Evolutionary conservation across 2,888 invertebrate genomes (phyloP).

Genomic region (Cetonia aurata): DNA sequence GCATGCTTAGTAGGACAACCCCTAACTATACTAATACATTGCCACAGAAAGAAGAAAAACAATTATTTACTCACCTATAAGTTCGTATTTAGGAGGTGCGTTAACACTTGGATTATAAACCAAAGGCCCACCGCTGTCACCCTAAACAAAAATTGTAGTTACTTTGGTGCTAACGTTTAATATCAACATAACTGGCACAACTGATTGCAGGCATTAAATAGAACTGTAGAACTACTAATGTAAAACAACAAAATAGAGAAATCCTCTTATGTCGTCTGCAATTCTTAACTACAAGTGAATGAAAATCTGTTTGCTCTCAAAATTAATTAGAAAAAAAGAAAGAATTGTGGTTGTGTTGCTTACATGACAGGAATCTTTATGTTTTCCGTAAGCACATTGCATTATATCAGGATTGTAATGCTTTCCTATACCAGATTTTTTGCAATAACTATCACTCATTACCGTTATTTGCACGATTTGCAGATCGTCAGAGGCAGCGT

Average conservation of each 20-base stretch:
- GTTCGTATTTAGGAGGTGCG: constrained; percentile 69
- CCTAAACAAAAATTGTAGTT: constrained; percentile 65
- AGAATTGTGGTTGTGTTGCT: constrained; percentile 39
- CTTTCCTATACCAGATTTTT: constrained; percentile 57
- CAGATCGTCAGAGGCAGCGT: constrained; percentile 67
- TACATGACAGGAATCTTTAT: constrained; percentile 73
- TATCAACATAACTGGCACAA: too few species aligned
- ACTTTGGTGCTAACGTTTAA: too few species aligned
- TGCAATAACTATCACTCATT: constrained; percentile 66
- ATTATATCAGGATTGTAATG: constrained; percentile 68
- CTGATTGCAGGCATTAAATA: too few species aligned
- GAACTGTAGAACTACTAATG: too few species aligned
- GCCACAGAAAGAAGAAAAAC: neutral
- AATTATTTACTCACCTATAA: constrained; percentile 68
- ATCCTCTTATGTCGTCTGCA: too few species aligned
- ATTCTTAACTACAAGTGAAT: neutral
- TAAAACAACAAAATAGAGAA: too few species aligned
- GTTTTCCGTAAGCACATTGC: constrained; percentile 73
- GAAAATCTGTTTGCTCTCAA: neutral
- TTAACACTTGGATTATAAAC: constrained; percentile 65
- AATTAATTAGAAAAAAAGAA: neutral
- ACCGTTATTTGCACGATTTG: constrained; percentile 68
- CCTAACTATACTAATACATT: too few species aligned
- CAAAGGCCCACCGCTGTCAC: constrained; percentile 77
- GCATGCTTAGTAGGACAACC: too few species aligned